These are phyloP conservation scores for Eremobia ochroleuca DNA, from an alignment of 2,888 invertebrate genomes.

Conservation along the genomic window DNA sequence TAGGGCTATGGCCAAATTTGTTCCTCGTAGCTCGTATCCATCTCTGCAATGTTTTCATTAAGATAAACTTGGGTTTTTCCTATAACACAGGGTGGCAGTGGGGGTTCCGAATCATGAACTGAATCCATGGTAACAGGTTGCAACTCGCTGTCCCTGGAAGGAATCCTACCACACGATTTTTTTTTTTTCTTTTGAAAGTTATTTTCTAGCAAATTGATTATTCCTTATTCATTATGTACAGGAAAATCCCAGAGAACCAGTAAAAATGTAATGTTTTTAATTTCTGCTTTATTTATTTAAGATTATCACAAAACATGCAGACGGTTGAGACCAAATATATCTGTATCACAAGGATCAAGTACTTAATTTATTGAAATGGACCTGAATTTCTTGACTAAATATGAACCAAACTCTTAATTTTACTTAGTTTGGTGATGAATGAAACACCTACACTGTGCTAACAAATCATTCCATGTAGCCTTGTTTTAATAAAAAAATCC, in stretches of 20 bases:
- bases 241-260: slow-evolving; percentile 31
- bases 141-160: not conserved
- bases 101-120: not conserved
- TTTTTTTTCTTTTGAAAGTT: not conserved
- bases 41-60: not conserved
- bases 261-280: slow-evolving; percentile 7
- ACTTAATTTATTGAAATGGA: slow-evolving; percentile 16
- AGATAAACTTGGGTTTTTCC: not conserved
- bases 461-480: slow-evolving; percentile 10
- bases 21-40: not conserved
- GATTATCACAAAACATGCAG: slow-evolving; percentile 15
- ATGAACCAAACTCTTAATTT: slow-evolving; percentile 7
- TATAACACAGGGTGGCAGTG: not conserved
- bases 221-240: slow-evolving; percentile 20
- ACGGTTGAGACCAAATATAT: slow-evolving; percentile 18
- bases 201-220: not conserved
- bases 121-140: not conserved
- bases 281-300: slow-evolving; percentile 19
- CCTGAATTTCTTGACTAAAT: slow-evolving; percentile 16
- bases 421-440: slow-evolving; percentile 14
- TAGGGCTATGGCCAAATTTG: not conserved
- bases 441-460: slow-evolving; percentile 28
- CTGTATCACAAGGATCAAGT: slow-evolving; percentile 1
- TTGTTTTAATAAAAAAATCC: slow-evolving; percentile 37
- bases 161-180: not conserved